Evolutionary conservation across 2,888 invertebrate species (phyloP), one percentile per base, ranked within the genome.

Genomic region (Phorcus lineatus): DNA sequence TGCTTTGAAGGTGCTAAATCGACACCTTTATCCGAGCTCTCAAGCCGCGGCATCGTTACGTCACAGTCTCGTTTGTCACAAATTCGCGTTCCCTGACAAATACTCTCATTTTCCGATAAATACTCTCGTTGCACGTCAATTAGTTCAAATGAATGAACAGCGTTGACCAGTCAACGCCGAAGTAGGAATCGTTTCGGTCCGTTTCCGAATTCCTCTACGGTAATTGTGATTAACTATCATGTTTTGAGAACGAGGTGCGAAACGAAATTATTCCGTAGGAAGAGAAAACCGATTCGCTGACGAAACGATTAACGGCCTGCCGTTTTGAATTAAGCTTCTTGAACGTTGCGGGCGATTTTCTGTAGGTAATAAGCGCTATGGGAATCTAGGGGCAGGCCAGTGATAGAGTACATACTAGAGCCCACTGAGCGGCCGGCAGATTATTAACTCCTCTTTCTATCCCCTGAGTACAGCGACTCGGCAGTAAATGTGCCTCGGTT

Each of bases 181-280:
- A n/a, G 70, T 40, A 31, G 40, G 70, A 70, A 28, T 70, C 70
- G 70, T 40, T 70, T 70, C 70, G 70, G 70, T 70, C 36, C 70
- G 70, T 70, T 70, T 70, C 70, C 70, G 70, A 70, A 70, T 70
- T 70, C 70, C 70, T 70, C 19, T n/a, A 70, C 70, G 70, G 70
- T 70, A 70, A 70, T 70, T 70, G 70, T 70, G 70, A 70, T 70
- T 70, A 70, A 70, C 70, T 36, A 70, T 70, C 70, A 70, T 70
- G 70, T 40, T 40, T 70, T 31, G 70, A 36, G 40, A 70, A 70
- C 70, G 40, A 70, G 70, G 70, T 70, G 70, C 40, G 70, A 70
- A 70, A 70, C 40, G 70, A 70, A 70, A 70, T 70, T 70, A 70
- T 70, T 70, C 70, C 70, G 40, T 70, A 70, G 70, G 36, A 70